Conservation (phyloP, 2,113 vertebrate genomes). For the Albula glossodonta region DNA sequence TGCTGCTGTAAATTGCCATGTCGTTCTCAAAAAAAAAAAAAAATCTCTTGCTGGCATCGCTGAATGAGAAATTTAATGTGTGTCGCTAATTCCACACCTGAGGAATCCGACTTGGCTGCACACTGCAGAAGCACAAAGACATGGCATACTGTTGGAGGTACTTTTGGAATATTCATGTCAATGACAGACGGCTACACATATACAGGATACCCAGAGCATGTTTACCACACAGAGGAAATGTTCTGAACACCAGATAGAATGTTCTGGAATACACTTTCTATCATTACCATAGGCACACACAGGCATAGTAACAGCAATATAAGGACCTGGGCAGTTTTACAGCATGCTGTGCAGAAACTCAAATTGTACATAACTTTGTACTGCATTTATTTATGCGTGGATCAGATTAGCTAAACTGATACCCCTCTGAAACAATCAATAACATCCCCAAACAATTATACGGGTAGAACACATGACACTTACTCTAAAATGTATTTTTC, state of each 20-base stretch:
- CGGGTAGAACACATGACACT: conserved; percentile 36
- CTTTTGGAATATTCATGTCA: not conserved
- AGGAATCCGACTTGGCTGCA: not conserved
- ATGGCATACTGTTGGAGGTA: not conserved
- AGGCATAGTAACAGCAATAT: conserved; percentile 15
- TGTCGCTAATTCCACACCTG: not conserved
- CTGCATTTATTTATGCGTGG: conserved; percentile 32
- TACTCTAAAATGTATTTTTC: conserved; percentile 27
- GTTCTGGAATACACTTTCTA: conserved; percentile 14
- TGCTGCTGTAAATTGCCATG: conserved; percentile 49
- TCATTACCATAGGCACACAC: conserved; percentile 6
- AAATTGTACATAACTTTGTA: not conserved
- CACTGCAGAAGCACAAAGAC: not conserved
- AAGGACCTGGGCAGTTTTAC: conserved; percentile 20
- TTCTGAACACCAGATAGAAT: not conserved
- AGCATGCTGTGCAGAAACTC: conserved; percentile 27
- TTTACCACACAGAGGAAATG: not conserved
- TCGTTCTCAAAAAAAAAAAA: conserved; percentile 16
- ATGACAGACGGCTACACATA: not conserved
- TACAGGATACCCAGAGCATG: not conserved
- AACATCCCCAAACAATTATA: conserved; percentile 49
- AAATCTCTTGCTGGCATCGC: not conserved
- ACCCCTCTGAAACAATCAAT: conserved; percentile 51
- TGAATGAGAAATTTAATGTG: not conserved
- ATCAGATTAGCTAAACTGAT: conserved; percentile 43